Percentiles rank a stretch among this genome's conserved stretches.
Conservation (phyloP, 2,113 vertebrate species). For the Bos taurus region DNA sequence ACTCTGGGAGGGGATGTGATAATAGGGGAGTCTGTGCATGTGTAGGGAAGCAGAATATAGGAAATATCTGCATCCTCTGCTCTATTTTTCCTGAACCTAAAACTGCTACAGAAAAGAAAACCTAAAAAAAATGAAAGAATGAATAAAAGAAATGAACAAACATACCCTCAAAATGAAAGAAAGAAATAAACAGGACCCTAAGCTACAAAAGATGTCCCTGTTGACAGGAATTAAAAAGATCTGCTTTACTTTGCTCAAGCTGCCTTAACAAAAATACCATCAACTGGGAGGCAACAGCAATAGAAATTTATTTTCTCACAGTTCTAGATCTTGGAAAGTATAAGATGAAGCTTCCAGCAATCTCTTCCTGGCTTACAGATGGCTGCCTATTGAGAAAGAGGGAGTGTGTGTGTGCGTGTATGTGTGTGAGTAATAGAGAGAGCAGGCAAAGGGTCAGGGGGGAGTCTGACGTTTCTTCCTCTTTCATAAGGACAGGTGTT, state of each 20-base stretch:
- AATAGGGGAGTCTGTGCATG: background rate
- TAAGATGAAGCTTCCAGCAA: background rate
- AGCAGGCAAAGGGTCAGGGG: background rate
- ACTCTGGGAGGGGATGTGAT: background rate
- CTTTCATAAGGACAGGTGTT: background rate
- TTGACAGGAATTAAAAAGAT: background rate
- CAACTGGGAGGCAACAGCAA: too few relatives aligned
- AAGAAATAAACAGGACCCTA: too few relatives aligned
- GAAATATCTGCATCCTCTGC: too few relatives aligned
- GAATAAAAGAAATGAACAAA: background rate
- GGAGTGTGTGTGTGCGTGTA: background rate
- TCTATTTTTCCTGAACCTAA: background rate
- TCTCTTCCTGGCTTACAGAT: background rate
- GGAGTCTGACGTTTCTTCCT: background rate
- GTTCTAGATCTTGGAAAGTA: background rate
- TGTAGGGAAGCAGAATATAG: background rate
- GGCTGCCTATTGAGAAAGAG: background rate
- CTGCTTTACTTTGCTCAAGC: background rate
- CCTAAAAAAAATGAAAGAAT: background rate
- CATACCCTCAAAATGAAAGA: background rate
- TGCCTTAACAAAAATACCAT: background rate
- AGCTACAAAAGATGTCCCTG: background rate
- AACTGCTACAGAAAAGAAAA: background rate
- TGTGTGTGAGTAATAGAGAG: background rate
- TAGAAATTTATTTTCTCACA: background rate